Evolutionary conservation across 2,113 vertebrate genomes (phyloP).

Genomic region (Galeopterus variegatus): DNA sequence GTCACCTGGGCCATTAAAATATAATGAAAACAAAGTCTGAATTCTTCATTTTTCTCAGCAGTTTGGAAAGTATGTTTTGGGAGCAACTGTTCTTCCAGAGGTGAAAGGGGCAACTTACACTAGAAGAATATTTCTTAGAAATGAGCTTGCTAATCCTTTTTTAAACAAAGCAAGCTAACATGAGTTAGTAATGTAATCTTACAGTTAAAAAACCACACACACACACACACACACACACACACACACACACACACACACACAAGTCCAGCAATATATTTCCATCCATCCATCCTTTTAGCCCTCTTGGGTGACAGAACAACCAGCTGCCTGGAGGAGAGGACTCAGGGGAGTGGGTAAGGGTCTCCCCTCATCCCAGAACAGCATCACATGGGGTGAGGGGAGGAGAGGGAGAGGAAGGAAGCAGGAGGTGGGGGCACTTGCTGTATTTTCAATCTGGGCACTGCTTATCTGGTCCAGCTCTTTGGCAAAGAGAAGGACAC

Average conservation of each 20-base stretch:
- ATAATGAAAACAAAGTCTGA: background rate
- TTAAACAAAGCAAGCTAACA: background rate
- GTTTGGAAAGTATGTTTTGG: background rate
- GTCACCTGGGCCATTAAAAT: background rate
- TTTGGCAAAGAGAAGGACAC: conserved; percentile 72
- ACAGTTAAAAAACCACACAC: background rate
- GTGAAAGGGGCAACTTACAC: background rate
- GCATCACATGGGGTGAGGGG: background rate
- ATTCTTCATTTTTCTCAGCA: background rate
- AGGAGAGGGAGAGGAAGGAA: background rate
- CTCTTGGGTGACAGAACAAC: background rate
- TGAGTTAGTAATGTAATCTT: background rate
- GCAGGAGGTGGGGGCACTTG: background rate
- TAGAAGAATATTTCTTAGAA: background rate
- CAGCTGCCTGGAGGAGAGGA: background rate
- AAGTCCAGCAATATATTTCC: background rate
- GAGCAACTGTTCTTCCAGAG: conserved; percentile 19
- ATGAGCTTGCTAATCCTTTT: background rate
- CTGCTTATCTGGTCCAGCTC: conserved; percentile 40
- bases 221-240: no score
- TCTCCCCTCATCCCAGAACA: background rate
- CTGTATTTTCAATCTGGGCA: background rate
- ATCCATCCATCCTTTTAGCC: background rate
- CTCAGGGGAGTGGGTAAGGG: background rate
- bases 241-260: no score